phyloP scores from a whole-genome alignment of 1,140 invertebrate species.

The Dysdera silvatica region DNA sequence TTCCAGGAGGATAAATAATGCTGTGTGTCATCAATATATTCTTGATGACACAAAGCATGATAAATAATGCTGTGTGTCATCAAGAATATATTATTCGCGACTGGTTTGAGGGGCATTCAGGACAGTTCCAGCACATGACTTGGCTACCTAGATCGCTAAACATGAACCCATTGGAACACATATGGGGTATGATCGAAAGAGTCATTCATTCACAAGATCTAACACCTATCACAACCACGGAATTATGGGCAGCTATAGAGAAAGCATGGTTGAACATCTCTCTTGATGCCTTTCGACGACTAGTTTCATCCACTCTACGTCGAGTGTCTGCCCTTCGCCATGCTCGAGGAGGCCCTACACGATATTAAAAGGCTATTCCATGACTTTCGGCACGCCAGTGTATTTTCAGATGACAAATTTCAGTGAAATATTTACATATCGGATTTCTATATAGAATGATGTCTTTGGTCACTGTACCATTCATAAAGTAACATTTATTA shows the following conservation, averaged over 20 bases:
- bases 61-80: neutral
- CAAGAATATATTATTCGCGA: neutral
- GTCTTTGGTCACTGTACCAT: no score
- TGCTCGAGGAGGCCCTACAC: neutral
- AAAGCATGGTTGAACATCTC: neutral
- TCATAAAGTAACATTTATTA: no score
- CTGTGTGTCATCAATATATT: no score
- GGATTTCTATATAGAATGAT: no score
- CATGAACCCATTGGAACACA: neutral
- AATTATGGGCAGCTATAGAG: neutral
- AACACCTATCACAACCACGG: neutral
- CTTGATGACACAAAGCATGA: no score
- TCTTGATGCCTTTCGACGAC: neutral
- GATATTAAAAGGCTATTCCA: neutral
- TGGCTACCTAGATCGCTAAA: neutral
- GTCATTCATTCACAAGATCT: neutral
- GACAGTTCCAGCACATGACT: neutral
- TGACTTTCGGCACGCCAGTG: neutral
- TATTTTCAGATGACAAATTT: no score
- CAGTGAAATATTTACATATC: no score
- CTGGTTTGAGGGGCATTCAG: neutral
- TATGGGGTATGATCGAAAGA: neutral
- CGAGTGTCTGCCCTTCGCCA: neutral
- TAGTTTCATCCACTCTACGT: neutral
- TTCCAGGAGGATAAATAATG: neutral